Conservation (phyloP, 2,797 vertebrate species). For the Fundulus diaphanus region DNA sequence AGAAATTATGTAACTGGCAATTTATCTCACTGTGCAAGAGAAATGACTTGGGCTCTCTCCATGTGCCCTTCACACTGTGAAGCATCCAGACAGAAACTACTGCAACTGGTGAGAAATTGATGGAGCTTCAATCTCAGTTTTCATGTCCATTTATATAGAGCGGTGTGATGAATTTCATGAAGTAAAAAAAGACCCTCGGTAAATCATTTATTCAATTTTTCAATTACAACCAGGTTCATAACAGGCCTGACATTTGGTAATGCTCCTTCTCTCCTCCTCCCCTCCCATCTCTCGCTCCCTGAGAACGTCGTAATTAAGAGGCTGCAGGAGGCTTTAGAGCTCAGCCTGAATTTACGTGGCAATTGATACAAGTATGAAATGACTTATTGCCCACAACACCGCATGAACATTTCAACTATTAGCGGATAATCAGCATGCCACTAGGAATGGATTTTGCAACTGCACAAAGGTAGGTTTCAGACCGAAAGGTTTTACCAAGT, state of each 20-base stretch:
- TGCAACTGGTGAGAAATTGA: conserved; percentile 3
- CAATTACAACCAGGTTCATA: conserved; percentile 53
- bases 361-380: conserved; percentile 73
- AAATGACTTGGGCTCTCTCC: conserved; percentile 20
- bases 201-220: conserved; percentile 55
- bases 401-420: conserved; percentile 61
- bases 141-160: conserved; percentile 17
- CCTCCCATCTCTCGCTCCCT: conserved; percentile 31
- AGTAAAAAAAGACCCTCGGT: conserved; percentile 22
- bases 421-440: conserved; percentile 60
- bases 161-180: conserved; percentile 16
- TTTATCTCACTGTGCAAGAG: conserved; percentile 19
- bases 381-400: conserved; percentile 66
- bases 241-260: conserved; percentile 57
- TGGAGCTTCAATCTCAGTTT: conserved; percentile 10
- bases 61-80: neutral
- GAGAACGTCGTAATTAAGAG: conserved; percentile 73
- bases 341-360: conserved; percentile 69
- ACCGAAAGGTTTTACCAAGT: conserved; percentile 34
- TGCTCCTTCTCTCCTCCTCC: conserved; percentile 31
- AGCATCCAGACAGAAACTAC: neutral
- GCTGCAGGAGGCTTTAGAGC: conserved; percentile 67
- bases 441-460: conserved; percentile 61
- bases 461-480: conserved; percentile 23
- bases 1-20: conserved; percentile 42